Evolutionary conservation across 2,888 invertebrate genomes (phyloP).

Genomic region (Drosophila helvetica): DNA sequence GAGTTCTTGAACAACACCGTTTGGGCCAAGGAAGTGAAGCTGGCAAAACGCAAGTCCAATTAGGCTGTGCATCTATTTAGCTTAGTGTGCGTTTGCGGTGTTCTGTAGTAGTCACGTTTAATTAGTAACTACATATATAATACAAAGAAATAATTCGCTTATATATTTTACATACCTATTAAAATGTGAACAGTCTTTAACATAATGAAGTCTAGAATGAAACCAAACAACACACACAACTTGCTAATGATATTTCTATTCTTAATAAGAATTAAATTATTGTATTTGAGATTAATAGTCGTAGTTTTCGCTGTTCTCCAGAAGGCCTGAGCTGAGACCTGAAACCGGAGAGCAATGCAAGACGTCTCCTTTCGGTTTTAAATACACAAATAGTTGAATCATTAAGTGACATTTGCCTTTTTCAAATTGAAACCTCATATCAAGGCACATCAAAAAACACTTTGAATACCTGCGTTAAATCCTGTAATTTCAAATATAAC

Average conservation of each 20-base stretch:
- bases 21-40: slow-evolving; percentile 89
- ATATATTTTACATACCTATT: slow-evolving; percentile 31
- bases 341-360: slow-evolving; percentile 1
- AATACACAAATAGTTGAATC: slow-evolving; percentile 34
- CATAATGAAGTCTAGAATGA: slow-evolving; percentile 8
- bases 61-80: slow-evolving; percentile 61
- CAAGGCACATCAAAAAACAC: slow-evolving; percentile 53
- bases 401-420: slow-evolving; percentile 15
- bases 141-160: slow-evolving; percentile 14
- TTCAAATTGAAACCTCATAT: slow-evolving; percentile 39
- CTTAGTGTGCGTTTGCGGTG: slow-evolving; percentile 2
- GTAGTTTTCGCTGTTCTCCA: slow-evolving; percentile 50
- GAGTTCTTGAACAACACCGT: slow-evolving; percentile 89
- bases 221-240: slow-evolving; percentile 17
- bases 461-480: slow-evolving; percentile 61
- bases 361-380: slow-evolving; percentile 12
- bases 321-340: slow-evolving; percentile 20
- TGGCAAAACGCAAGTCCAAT: slow-evolving; percentile 81
- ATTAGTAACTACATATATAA: slow-evolving; percentile 38
- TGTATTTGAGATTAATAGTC: slow-evolving; percentile 51
- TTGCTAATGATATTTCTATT: slow-evolving; percentile 62
- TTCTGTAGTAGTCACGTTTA: slow-evolving; percentile 50
- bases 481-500: slow-evolving; percentile 50
- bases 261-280: slow-evolving; percentile 52
- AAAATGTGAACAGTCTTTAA: slow-evolving; percentile 26